Evolutionary conservation across 1,140 invertebrate species (phyloP).

Genomic region (Leptinotarsa texana): DNA sequence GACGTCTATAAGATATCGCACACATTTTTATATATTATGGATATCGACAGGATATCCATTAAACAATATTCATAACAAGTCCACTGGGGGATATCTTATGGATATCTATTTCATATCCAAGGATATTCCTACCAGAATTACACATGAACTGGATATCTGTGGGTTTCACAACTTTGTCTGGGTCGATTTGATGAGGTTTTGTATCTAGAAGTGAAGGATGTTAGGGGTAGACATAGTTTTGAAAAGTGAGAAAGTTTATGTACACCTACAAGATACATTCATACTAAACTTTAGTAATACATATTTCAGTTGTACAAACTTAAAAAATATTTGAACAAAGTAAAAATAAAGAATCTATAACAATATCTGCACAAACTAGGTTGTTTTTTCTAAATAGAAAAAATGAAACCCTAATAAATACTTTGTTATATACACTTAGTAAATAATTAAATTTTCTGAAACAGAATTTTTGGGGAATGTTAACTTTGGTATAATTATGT

Average conservation of each 20-base stretch:
- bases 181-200: conserved; percentile 6
- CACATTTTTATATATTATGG: not conserved
- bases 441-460: conserved; percentile 52
- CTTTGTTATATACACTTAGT: conserved; percentile 53
- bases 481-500: conserved; percentile 59
- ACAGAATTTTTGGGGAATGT: conserved; percentile 57
- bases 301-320: conserved; percentile 45
- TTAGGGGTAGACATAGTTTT: not conserved
- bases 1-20: no score
- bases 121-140: not conserved
- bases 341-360: conserved; percentile 44
- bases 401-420: conserved; percentile 50
- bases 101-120: not conserved
- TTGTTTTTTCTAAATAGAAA: conserved; percentile 17
- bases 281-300: conserved; percentile 43
- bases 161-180: not conserved
- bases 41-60: not conserved
- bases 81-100: not conserved
- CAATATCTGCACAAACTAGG: conserved; percentile 38
- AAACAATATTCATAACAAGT: not conserved
- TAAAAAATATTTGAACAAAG: conserved; percentile 40
- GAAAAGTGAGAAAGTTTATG: conserved; percentile 17
- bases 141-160: not conserved
- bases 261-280: conserved; percentile 30
- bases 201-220: conserved; percentile 21